Percentiles rank a stretch among this genome's conserved stretches.
phyloP scores from a whole-genome alignment of 1,140 invertebrate genomes.

The Cataglyphis hispanica region DNA sequence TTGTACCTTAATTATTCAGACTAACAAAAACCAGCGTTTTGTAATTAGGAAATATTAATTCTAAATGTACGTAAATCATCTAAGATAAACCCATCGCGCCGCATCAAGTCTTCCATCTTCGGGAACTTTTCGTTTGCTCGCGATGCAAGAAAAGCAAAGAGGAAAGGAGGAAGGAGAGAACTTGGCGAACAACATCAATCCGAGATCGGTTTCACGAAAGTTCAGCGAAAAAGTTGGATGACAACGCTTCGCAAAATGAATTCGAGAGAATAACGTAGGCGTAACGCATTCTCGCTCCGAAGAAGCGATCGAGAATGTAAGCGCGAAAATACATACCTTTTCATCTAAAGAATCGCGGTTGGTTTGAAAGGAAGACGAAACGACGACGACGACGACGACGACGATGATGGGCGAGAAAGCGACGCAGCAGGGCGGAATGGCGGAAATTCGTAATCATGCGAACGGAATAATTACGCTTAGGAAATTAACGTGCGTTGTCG shows the following conservation, averaged over 20 bases:
- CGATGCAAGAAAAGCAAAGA: slow-evolving; percentile 38
- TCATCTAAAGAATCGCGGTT: slow-evolving; percentile 20
- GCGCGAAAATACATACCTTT: neutral
- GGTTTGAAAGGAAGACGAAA: slow-evolving; percentile 51
- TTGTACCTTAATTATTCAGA: neutral
- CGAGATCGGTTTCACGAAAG: slow-evolving; percentile 30
- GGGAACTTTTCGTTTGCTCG: slow-evolving; percentile 49
- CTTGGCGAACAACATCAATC: slow-evolving; percentile 43
- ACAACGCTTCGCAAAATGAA: slow-evolving; percentile 49
- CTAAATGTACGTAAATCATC: slow-evolving; percentile 36
- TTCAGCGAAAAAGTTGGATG: slow-evolving; percentile 56
- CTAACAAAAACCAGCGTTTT: neutral
- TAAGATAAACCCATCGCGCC: neutral
- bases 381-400: too few relatives aligned
- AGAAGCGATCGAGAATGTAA: slow-evolving; percentile 28
- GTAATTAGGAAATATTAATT: slow-evolving; percentile 39
- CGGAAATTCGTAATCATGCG: slow-evolving; percentile 64
- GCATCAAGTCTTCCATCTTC: slow-evolving; percentile 26
- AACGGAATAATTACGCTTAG: slow-evolving; percentile 73
- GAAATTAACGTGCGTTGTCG: slow-evolving; percentile 71
- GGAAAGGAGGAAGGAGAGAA: neutral
- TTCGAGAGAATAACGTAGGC: slow-evolving; percentile 52
- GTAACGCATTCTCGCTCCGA: slow-evolving; percentile 42
- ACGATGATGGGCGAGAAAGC: slow-evolving; percentile 6
- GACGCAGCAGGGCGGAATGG: neutral